Base-by-base conservation (phyloP, 2,113 vertebrate species). In the Miniopterus natalensis region DNA sequence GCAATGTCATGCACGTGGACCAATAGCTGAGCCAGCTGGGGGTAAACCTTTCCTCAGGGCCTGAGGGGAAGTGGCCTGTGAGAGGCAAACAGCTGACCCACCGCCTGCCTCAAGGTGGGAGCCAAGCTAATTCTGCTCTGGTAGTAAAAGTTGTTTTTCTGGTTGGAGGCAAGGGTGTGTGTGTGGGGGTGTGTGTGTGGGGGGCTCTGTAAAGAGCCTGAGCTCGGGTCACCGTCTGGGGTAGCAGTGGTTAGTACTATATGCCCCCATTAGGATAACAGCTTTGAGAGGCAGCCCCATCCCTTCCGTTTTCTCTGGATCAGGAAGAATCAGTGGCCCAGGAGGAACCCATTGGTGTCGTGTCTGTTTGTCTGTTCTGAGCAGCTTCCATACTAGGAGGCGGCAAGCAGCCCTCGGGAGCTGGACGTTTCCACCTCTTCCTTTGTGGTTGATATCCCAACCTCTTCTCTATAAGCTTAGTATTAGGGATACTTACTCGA, bases 181-280 rank as follows among this genome's bases (percentile, higher is more conserved):
- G 49, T 2, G 14, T n/a, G 29, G 25, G 9, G 6, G 2, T 1
- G 5, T 10, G 10, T n/a, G 49, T 2, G 14, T n/a, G 29, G 20
- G 27, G 40, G 13, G 51, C 68, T 45, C 49, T 21, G 3, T 8
- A 13, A 45, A 55, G 59, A 45, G 14, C 10, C 63, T 53, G 36
- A 40, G 25, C 49, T 49, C 36, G 59, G 53, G 40, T 13, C 45
- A 51, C 51, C 40, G n/a, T 45, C 11, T 2, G 11, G n/a, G 61
- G 80, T 36, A 36, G 23, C 2, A 0, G 42, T 36, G 49, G 14
- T n/a, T 49, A 61, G 10, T 7, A 31, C 17, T 25, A 10, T 29
- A 18, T 8, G 6, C 21, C 25, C n/a, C 55, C 57, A 42, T 2
- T 4, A 45, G 47, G 61, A 70, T 14, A 63, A 53, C 5, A 40